Percentiles rank a stretch among this genome's conserved stretches.
Conservation (phyloP, 2,797 vertebrate species). For the Chromis chromis region DNA sequence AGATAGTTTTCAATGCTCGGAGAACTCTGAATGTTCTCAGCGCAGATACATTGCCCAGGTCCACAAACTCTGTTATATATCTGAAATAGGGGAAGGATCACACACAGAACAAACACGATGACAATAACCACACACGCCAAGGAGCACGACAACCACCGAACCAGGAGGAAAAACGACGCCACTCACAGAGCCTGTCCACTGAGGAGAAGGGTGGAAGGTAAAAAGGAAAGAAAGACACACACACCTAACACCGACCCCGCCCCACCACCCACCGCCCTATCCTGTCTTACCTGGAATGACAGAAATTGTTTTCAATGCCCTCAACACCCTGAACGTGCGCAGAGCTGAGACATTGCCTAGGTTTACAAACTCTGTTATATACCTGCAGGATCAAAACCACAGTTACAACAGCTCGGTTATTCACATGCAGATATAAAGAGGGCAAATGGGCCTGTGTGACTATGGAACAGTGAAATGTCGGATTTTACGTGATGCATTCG, state of each 20-base stretch:
- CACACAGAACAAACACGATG: slow-evolving; percentile 96
- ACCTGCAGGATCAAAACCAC: slow-evolving; percentile 99
- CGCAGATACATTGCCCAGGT: slow-evolving; percentile 99
- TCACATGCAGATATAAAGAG: slow-evolving; percentile 67
- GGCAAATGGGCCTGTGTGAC: slow-evolving; percentile 35
- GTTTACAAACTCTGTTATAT: slow-evolving; percentile 99
- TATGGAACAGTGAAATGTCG: slow-evolving; percentile 22
- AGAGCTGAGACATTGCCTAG: slow-evolving; percentile 99
- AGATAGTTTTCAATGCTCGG: slow-evolving; percentile 99
- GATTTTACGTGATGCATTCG: slow-evolving; percentile 1
- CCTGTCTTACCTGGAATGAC: slow-evolving; percentile 95
- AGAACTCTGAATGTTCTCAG: slow-evolving; percentile 99
- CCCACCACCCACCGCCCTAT: slow-evolving; percentile 87
- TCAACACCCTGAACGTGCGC: slow-evolving; percentile 97
- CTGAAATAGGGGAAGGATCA: slow-evolving; percentile 99
- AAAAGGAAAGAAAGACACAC: slow-evolving; percentile 84
- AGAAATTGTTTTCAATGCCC: slow-evolving; percentile 99
- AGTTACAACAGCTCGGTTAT: slow-evolving; percentile 90
- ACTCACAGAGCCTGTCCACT: slow-evolving; percentile 97
- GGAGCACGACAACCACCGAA: slow-evolving; percentile 86
- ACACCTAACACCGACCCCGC: slow-evolving; percentile 94
- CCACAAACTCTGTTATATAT: slow-evolving; percentile 99
- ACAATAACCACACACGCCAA: slow-evolving; percentile 96
- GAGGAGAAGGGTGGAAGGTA: slow-evolving; percentile 85
- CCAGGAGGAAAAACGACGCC: slow-evolving; percentile 88